Evolutionary conservation across 1,140 invertebrate species (phyloP), one percentile per base, ranked within the genome.

Genomic region (Leptopilina boulardi): DNA sequence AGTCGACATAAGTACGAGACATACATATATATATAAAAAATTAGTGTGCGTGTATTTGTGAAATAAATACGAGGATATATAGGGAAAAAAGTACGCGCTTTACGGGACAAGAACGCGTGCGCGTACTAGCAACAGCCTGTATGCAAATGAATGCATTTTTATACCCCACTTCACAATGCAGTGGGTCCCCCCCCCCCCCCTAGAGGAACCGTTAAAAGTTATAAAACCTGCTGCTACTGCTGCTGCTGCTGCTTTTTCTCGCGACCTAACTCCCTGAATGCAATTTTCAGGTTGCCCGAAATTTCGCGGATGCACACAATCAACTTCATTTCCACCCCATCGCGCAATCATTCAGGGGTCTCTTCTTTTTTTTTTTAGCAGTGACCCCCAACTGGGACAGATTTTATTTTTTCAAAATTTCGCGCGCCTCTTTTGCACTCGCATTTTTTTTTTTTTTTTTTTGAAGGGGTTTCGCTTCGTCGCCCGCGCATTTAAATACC

Each of bases 91-190:
- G 80, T 75, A 21, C 34, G 74, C 13, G 71, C 44, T 19, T 76
- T 26, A 78, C 80, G 81, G 81, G 81, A 75, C 76, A 78, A 74
- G 80, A 82, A 80, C 79, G 82, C 80, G 82, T 81, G 84, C 83
- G 72, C 77, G 74, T 77, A 85, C 76, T 82, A 81, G 86, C 79
- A 89, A 89, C 87, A 85, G 87, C 82, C 83, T 84, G 83, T 87
- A 90, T 91, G 89, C 85, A 89, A 91, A 91, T 91, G 83, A 87
- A 84, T 85, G 86, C 86, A 86, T 90, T 90, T 90, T 90, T 88
- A 87, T 88, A 84, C 5, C 78, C 76, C 83, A 83, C 82, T 79
- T 80, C 76, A 85, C 84, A 87, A 86, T 87, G 77, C 80, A 75
- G 54, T 82, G n/a, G n/a, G 71, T 71, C 74, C 80, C n/a, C 74